Evolutionary conservation across 2,797 vertebrate genomes (phyloP).

Genomic region (Sebastes variabilis): DNA sequence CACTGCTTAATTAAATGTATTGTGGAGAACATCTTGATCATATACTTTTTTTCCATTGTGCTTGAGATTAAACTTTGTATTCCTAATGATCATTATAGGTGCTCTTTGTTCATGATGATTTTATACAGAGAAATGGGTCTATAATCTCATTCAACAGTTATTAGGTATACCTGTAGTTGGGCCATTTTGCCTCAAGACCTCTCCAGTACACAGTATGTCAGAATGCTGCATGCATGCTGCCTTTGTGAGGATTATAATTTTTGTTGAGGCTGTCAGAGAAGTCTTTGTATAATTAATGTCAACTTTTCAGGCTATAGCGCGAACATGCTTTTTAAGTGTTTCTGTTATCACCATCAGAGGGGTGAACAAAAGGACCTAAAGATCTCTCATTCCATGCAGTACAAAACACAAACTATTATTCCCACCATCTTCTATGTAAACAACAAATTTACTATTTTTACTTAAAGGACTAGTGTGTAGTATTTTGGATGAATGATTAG

Average conservation of each 20-base stretch:
- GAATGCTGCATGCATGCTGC: background rate
- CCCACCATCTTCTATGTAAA: background rate
- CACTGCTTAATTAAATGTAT: conserved; percentile 33
- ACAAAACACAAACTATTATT: background rate
- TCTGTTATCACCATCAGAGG: background rate
- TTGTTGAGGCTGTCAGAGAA: background rate
- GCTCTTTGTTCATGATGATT: background rate
- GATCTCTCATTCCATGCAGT: background rate
- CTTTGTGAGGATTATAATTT: background rate
- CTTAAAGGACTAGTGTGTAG: too few species aligned
- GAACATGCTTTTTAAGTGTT: background rate
- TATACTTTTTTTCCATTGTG: background rate
- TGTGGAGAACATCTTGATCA: background rate
- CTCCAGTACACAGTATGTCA: background rate
- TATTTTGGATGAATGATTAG: too few species aligned
- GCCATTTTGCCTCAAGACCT: background rate
- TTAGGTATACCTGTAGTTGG: background rate
- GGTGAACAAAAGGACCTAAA: background rate
- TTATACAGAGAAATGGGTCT: background rate
- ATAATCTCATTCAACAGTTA: background rate
- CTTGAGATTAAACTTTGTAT: background rate
- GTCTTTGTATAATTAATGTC: background rate
- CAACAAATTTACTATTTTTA: background rate
- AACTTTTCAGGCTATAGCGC: background rate
- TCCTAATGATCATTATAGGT: background rate